Base-by-base conservation (phyloP, 2,888 invertebrate genomes). In the Chorisops tibialis region DNA sequence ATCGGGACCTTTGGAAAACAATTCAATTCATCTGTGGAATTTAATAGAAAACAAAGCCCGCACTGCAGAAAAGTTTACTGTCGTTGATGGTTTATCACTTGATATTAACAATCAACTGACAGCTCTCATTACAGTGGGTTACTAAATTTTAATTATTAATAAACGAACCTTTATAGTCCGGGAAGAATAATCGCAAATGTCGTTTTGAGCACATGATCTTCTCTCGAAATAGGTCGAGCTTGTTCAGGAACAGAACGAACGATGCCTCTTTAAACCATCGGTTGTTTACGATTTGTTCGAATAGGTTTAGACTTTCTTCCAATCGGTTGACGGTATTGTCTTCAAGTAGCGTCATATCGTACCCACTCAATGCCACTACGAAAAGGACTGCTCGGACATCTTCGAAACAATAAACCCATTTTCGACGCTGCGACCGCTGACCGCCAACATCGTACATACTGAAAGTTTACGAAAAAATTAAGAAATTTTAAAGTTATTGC, bases 391-490 rank as follows among this genome's bases (percentile, higher is more conserved):
- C 84, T 68, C 81, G 77, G 2, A 85, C 85, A 72, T 85, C 84
- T 71, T 85, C 85, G 73, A 86, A 86, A 73, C 85, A 85, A 70
- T 85, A 84, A 68, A 86, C 85, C 86, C 86, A 86, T 71, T 86
- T 86, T 59, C 83, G 75, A 47, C 86, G 72, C 73, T 86, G 85
- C 63, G 85, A 85, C 70, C 85, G 75, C 71, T 85, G 86, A 58
- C 85, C 86, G 21, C 85, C 85, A 30, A 85, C 85, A 74, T 85
- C 85, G 70, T 84, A 85, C 83, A 86, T 83, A 69, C 84, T 82
- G 49, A 73, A 78, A 68, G 48, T 12, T 18, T 37, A 9, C 11
- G 37, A 37, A 6, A 37, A 11, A 37, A 9, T 37, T 37, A 37
- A 37, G 37, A 11, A 37, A 6, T 37, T 37, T 9, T 61, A 37